phyloP scores from a whole-genome alignment of 2,888 invertebrate genomes.

The Ichneumon xanthorius region DNA sequence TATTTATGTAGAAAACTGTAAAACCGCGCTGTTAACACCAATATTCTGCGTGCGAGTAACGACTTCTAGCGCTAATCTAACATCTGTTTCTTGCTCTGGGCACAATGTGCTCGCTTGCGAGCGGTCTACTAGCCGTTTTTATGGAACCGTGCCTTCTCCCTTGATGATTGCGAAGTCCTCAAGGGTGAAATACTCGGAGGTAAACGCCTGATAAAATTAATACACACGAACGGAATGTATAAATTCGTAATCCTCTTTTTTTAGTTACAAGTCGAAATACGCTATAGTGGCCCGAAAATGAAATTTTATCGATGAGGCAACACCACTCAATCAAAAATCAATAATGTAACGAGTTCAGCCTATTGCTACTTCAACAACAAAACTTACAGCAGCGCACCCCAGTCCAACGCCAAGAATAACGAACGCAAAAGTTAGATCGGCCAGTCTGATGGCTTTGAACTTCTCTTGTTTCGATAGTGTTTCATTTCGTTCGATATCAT shows the following conservation, averaged over 20 bases:
- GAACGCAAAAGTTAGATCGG: conserved; percentile 13
- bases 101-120: not conserved
- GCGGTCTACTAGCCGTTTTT: not conserved
- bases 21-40: not conserved
- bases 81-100: not conserved
- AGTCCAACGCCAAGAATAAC: conserved; percentile 16
- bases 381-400: conserved; percentile 1
- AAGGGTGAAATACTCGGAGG: not conserved
- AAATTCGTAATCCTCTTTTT: no score
- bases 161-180: not conserved
- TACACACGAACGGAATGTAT: no score
- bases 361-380: conserved; percentile 8
- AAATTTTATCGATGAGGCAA: not conserved
- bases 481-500: not conserved
- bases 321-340: not conserved
- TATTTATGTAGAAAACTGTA: not conserved
- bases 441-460: not conserved
- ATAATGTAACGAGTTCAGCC: not conserved
- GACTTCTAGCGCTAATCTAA: not conserved
- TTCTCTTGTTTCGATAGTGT: not conserved
- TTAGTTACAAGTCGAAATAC: no score
- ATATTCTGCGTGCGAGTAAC: not conserved
- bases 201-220: not conserved
- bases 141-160: not conserved
- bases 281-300: no score